phyloP scores from a whole-genome alignment of 1,140 invertebrate genomes.

The Lithobius niger region DNA sequence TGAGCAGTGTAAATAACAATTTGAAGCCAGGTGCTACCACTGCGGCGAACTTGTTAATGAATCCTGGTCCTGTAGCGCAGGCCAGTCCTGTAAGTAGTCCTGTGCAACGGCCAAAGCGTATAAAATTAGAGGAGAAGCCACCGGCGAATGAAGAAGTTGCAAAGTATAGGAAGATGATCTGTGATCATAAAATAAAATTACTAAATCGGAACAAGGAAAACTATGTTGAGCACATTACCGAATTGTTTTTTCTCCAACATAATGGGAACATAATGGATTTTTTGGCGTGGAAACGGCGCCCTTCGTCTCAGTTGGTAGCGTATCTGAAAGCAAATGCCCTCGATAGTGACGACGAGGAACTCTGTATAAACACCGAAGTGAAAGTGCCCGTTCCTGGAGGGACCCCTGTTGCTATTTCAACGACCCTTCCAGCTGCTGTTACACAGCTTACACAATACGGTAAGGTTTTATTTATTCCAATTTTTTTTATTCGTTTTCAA shows the following conservation, averaged over 20 bases:
- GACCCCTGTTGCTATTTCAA: slow-evolving; percentile 46
- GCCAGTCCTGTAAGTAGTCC: not conserved
- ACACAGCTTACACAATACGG: slow-evolving; percentile 31
- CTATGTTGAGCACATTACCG: slow-evolving; percentile 65
- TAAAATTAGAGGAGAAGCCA: slow-evolving; percentile 30
- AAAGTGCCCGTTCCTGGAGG: slow-evolving; percentile 46
- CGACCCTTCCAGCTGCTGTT: slow-evolving; percentile 44
- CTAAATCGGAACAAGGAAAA: slow-evolving; percentile 34
- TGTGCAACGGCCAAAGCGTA: slow-evolving; percentile 22
- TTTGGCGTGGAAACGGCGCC: slow-evolving; percentile 60
- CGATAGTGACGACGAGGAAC: slow-evolving; percentile 46
- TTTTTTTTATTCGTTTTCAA: too few relatives aligned
- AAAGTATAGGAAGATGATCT: slow-evolving; percentile 24
- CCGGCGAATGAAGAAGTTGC: slow-evolving; percentile 24
- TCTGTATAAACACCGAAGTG: slow-evolving; percentile 34
- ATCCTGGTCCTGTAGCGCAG: not conserved
- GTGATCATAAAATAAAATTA: slow-evolving; percentile 23
- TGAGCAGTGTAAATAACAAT: not conserved
- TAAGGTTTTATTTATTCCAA: too few relatives aligned
- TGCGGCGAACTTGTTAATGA: not conserved
- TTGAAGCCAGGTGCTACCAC: not conserved
- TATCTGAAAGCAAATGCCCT: slow-evolving; percentile 61
- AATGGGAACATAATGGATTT: slow-evolving; percentile 79
- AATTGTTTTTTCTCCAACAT: slow-evolving; percentile 69
- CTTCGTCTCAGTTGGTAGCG: slow-evolving; percentile 52